These are phyloP conservation scores for Drosophila biarmipes DNA, from an alignment of 1,140 invertebrate genomes.

Conservation along the genomic window DNA sequence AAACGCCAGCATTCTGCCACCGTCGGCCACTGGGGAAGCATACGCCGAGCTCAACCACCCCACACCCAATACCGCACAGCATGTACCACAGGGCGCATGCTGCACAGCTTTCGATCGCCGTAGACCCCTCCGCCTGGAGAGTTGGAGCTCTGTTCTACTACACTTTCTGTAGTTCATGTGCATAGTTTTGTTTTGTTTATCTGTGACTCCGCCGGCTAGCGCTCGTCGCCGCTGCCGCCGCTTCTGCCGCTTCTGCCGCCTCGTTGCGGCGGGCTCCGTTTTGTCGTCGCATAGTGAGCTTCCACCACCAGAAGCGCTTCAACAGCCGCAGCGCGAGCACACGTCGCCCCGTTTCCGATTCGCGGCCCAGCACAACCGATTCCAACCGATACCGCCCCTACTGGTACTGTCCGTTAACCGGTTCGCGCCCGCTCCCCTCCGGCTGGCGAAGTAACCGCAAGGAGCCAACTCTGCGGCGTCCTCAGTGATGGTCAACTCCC, in stretches of 20 bases:
- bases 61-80: too few species aligned
- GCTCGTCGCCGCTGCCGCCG: background rate
- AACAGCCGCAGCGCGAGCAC: slow-evolving; percentile 47
- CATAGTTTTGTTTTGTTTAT: slow-evolving; percentile 28
- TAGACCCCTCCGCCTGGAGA: background rate
- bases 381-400: background rate
- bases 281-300: slow-evolving; percentile 17
- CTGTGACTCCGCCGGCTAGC: slow-evolving; percentile 29
- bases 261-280: slow-evolving; percentile 26
- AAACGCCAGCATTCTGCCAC: slow-evolving; percentile 68
- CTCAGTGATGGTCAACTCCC: slow-evolving; percentile 61
- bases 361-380: background rate
- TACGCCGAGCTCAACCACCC: background rate
- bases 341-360: background rate
- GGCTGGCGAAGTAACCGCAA: slow-evolving; percentile 4
- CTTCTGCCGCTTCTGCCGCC: slow-evolving; percentile 3
- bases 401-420: slow-evolving; percentile 11
- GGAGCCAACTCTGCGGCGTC: slow-evolving; percentile 12
- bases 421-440: background rate
- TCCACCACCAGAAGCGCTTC: slow-evolving; percentile 63
- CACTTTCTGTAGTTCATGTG: background rate
- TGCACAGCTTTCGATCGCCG: background rate
- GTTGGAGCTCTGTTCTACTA: slow-evolving; percentile 1
- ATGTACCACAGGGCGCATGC: too few species aligned
- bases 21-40: slow-evolving; percentile 40